phyloP scores from a whole-genome alignment of 2,113 vertebrate species.

The Eolophus roseicapilla region DNA sequence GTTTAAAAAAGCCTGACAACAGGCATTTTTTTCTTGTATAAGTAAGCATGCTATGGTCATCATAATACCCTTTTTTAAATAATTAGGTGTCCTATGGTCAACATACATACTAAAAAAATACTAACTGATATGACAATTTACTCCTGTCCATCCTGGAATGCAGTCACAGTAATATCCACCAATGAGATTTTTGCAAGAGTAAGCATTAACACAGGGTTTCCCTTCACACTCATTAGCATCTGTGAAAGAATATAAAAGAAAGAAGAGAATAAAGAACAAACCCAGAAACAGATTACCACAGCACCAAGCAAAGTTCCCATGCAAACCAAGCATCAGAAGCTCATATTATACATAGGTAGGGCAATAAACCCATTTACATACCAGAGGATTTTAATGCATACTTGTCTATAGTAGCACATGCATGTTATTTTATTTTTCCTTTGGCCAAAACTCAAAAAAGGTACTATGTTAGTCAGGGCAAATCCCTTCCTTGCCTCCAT shows the following conservation, averaged over 20 bases:
- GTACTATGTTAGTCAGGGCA: constrained; percentile 27
- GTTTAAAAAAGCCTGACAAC: neutral
- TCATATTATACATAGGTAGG: neutral
- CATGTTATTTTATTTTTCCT: neutral
- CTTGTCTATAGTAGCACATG: neutral
- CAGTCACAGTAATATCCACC: constrained; percentile 99
- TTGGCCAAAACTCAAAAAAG: neutral
- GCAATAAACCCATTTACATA: neutral
- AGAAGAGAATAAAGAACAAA: constrained; percentile 72
- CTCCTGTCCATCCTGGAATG: constrained; percentile 93
- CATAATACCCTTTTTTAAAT: neutral
- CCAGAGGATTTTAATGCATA: neutral
- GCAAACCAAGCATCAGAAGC: constrained; percentile 51
- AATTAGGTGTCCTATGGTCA: neutral
- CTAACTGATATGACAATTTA: constrained; percentile 97
- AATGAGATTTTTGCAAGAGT: constrained; percentile 99
- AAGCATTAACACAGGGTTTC: constrained; percentile 94
- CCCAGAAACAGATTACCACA: constrained; percentile 54
- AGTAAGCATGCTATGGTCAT: neutral
- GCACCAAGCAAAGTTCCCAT: constrained; percentile 58
- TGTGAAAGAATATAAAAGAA: constrained; percentile 84
- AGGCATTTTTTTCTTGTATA: neutral
- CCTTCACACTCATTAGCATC: constrained; percentile 95
- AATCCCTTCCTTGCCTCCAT: neutral
- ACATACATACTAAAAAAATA: constrained; percentile 75